Evolutionary conservation across 1,140 invertebrate genomes (phyloP).

Genomic region (Tenebrio molitor): DNA sequence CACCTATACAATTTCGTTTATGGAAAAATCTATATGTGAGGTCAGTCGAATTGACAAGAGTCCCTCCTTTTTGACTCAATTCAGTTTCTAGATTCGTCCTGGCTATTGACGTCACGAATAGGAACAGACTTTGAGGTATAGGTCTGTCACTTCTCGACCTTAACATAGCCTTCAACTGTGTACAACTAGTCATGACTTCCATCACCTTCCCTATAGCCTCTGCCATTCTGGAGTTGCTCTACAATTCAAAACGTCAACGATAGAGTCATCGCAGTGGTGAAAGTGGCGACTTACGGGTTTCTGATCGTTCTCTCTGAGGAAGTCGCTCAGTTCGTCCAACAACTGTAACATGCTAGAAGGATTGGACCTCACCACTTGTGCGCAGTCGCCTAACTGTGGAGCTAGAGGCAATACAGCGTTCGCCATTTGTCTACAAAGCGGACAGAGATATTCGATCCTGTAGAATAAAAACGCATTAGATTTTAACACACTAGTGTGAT

Average conservation of each 20-base stretch:
- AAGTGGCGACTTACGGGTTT: constrained; percentile 70
- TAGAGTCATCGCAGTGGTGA: neutral
- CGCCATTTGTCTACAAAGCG: constrained; percentile 92
- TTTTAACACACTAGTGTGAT: too few relatives aligned
- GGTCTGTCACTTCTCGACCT: constrained; percentile 71
- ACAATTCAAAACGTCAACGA: constrained; percentile 38
- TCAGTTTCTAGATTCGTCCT: constrained; percentile 95
- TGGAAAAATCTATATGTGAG: constrained; percentile 75
- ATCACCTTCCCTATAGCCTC: constrained; percentile 90
- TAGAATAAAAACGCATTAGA: too few relatives aligned
- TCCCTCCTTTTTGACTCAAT: constrained; percentile 88
- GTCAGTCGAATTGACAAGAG: constrained; percentile 73
- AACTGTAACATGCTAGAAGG: constrained; percentile 70
- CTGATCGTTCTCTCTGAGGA: constrained; percentile 78
- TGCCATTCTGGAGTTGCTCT: constrained; percentile 76
- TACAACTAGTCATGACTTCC: constrained; percentile 92
- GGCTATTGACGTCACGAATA: constrained; percentile 92
- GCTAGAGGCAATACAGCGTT: constrained; percentile 93
- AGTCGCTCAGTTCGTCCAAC: constrained; percentile 73
- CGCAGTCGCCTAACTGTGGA: constrained; percentile 80
- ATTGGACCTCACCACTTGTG: constrained; percentile 74
- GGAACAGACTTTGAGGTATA: constrained; percentile 82
- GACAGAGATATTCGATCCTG: constrained; percentile 93
- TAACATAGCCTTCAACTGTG: constrained; percentile 76
- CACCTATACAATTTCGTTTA: constrained; percentile 90